Evolutionary conservation across 2,113 vertebrate genomes (phyloP).

Genomic region (Numida meleagris): DNA sequence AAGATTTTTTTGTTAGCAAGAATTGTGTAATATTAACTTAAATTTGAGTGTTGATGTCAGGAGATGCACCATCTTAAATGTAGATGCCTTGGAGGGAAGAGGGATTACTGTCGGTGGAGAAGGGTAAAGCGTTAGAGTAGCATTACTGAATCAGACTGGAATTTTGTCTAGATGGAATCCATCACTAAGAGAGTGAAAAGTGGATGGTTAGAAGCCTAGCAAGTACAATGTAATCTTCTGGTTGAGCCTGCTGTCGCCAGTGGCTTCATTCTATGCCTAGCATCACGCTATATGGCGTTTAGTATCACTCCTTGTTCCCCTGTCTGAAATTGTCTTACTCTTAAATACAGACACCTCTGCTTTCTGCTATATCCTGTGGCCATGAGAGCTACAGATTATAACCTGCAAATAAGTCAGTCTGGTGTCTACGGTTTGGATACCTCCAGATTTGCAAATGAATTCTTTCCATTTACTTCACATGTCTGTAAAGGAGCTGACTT

Average conservation of each 20-base stretch:
- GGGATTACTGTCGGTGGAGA: not conserved
- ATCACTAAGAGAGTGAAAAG: not conserved
- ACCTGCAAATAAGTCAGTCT: not conserved
- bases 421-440: not conserved
- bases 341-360: not conserved
- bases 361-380: not conserved
- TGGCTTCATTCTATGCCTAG: not conserved
- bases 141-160: not conserved
- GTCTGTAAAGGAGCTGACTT: not conserved
- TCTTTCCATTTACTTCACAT: not conserved
- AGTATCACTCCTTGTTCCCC: not conserved
- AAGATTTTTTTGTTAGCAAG: not conserved
- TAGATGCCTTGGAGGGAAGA: not conserved
- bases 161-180: not conserved
- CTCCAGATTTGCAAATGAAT: not conserved
- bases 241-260: not conserved
- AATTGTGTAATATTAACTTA: not conserved
- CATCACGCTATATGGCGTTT: fast-evolving
- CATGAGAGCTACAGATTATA: not conserved
- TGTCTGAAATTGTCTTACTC: not conserved
- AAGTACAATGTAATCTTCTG: not conserved
- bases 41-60: not conserved
- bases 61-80: not conserved
- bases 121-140: not conserved
- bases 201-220: not conserved